Evolutionary conservation across 1,140 invertebrate species (phyloP), one percentile per base, ranked within the genome.

Genomic region (Bactericera cockerelli): DNA sequence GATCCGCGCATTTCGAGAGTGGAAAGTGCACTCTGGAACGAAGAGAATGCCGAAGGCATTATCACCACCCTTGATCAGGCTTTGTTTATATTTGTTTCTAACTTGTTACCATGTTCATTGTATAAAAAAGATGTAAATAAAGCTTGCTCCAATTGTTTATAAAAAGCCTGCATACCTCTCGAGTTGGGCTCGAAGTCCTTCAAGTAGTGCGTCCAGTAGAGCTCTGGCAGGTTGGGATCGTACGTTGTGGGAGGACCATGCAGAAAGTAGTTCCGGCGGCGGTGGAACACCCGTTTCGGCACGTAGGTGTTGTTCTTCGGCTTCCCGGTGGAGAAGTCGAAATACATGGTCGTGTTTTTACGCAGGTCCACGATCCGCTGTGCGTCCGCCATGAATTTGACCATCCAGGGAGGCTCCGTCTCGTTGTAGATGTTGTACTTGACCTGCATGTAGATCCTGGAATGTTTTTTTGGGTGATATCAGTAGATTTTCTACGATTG

Each of bases 371-470:
- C 19, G 19, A 49, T 49, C 3, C 42, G 42, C 19, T 49, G 42
- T n/a, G 42, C 42, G 22, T 49, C 42, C n/a, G 42, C 42, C 42
- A 49, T 49, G 22, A 49, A 49, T n/a, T 49, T 49, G 4, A 49
- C 22, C 42, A 22, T 22, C 42, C 42, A 49, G 22, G 42, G 42
- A 10, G 42, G 42, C 22, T 49, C 42, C 4, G 42, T 49, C 22
- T 49, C 42, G 22, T 49, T 49, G 42, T 49, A 49, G 22, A 49
- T 49, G 42, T 19, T 19, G 22, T 49, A 49, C 42, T 49, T 22
- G 22, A 49, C 19, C 8, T 22, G 42, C 22, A 19, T 49, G 42
- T 49, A 49, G 22, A 49, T 49, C n/a, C 42, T 49, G 42, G 19
- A 49, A 49, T 10, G n/a, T n/a, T n/a, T n/a, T n/a, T n/a, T n/a